Base-by-base conservation (phyloP, 2,888 invertebrate species). In the Bibio marci region DNA sequence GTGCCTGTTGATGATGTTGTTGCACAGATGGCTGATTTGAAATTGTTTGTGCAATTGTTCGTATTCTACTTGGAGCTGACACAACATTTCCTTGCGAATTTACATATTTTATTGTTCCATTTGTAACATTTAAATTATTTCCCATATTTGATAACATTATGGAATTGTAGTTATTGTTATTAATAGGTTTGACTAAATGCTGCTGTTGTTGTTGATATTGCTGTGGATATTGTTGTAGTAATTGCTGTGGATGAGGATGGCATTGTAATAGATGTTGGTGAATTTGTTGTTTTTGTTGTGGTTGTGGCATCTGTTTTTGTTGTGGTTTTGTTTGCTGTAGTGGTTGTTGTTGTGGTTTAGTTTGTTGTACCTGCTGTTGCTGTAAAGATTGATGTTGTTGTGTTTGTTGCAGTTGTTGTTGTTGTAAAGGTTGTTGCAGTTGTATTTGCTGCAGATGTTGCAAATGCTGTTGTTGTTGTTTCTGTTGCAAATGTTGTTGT, bases 1-100 rank as follows among this genome's bases (percentile, higher is more conserved):
- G 10, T 31, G 17, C 45, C 40, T 41, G 46, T 37, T 39, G 46
- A 41, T 32, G 45, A 38, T 36, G 43, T 45, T 39, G 43, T 47
- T 34, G 44, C 42, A n/a, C 39, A 28, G 18, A 42, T 42, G 17
- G 35, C 44, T 17, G 8, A 22, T 22, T 22, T 22, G 22, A 8
- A 22, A 4, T 22, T 22, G 22, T 22, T 22, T 41, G 43, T 7
- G 37, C 17, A 13, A 37, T 27, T 26, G 40, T 35, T 12, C 36
- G 37, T n/a, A 34, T 13, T 35, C 37, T 40, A 39, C 45, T 37
- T 51, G 57, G 43, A 56, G 58, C 37, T 53, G 59, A 37, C 59
- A 60, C 55, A 14, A 62, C 54, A 3, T 59, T 59, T 26, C 62
- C 62, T 32, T 62, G 60, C 3, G 61, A 55, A 45, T 62, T 62